Evolutionary conservation across 2,888 invertebrate species (phyloP).

Genomic region (Ametastegia equiseti): DNA sequence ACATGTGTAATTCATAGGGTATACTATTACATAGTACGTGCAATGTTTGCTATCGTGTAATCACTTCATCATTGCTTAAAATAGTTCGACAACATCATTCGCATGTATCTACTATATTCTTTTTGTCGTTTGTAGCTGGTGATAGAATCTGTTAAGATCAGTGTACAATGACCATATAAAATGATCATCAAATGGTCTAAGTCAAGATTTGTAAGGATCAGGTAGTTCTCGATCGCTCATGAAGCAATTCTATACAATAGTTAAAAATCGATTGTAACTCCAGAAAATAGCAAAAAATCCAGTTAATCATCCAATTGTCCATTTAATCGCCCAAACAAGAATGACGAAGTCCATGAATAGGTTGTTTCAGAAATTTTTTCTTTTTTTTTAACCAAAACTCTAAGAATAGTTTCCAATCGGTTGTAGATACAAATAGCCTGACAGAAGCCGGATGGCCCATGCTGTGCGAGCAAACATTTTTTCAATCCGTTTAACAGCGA

Average conservation of each 20-base stretch:
- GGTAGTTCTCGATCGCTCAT: no score
- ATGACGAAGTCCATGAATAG: constrained; percentile 8
- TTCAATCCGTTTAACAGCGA: constrained; percentile 17
- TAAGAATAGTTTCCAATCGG: constrained; percentile 32
- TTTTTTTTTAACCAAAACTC: constrained; percentile 1
- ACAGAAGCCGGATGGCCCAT: constrained; percentile 39
- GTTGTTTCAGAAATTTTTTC: background rate
- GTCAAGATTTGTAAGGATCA: no score
- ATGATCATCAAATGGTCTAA: no score
- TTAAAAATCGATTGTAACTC: background rate
- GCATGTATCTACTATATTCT: background rate
- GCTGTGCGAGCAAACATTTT: constrained; percentile 12
- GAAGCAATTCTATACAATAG: no score
- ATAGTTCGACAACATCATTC: background rate
- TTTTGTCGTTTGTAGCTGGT: background rate
- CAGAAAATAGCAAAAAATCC: no score
- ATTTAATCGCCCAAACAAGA: no score
- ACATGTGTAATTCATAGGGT: constrained; percentile 20
- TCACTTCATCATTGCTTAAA: background rate
- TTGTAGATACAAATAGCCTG: constrained; percentile 35
- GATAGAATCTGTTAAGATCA: background rate
- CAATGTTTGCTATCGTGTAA: background rate
- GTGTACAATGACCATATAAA: no score
- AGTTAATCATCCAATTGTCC: no score
- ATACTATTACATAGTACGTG: background rate